Conservation (phyloP, 2,888 invertebrate genomes). For the Trissolcus japonicus region DNA sequence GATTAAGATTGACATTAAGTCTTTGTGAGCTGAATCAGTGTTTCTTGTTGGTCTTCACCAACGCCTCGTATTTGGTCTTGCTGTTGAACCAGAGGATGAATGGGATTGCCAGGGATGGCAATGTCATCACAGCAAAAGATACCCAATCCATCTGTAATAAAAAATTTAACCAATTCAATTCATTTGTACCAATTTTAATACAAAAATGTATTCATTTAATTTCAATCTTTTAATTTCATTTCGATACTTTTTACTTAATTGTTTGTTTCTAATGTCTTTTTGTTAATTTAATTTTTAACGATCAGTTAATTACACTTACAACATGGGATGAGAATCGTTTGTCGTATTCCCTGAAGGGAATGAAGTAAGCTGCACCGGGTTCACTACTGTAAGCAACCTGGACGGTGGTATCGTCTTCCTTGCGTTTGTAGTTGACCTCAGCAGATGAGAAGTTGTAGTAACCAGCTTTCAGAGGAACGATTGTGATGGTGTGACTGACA, state of each 20-base stretch:
- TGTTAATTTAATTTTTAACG: neutral
- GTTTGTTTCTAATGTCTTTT: too few species aligned
- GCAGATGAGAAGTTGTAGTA: conserved; percentile 98
- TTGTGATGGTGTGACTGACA: conserved; percentile 94
- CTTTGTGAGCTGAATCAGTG: conserved; percentile 63
- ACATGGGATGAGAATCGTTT: conserved; percentile 98
- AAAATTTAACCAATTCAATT: neutral
- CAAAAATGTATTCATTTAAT: neutral
- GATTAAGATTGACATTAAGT: conserved; percentile 25
- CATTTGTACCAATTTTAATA: neutral
- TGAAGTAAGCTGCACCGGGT: conserved; percentile 96
- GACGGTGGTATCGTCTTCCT: conserved; percentile 87
- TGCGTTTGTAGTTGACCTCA: conserved; percentile 90
- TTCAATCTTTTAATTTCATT: neutral
- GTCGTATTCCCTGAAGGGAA: conserved; percentile 94
- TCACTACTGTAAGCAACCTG: conserved; percentile 84
- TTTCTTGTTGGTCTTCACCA: conserved; percentile 84
- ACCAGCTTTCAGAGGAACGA: conserved; percentile 92
- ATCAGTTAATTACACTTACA: conserved; percentile 73
- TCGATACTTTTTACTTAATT: conserved; percentile 1
- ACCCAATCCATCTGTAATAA: conserved; percentile 88
- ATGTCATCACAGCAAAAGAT: conserved; percentile 96
- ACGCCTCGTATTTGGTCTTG: conserved; percentile 94
- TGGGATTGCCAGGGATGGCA: conserved; percentile 95
- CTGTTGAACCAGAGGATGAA: conserved; percentile 96